These are phyloP conservation scores for Colistium nudipinnis DNA, from an alignment of 2,113 vertebrate genomes.

Conservation along the genomic window DNA sequence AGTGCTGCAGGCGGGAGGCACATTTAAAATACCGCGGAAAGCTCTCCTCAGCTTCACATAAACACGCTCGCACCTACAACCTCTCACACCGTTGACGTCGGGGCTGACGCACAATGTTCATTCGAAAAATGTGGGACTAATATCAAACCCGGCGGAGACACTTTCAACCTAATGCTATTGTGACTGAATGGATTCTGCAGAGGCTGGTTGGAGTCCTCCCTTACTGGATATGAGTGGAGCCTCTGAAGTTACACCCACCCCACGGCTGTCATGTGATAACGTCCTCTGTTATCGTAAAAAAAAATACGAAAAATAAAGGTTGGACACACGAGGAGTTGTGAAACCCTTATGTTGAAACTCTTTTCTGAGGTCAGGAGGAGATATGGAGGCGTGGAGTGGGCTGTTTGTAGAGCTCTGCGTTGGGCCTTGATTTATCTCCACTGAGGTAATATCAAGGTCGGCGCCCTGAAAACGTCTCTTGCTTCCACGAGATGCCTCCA, in stretches of 20 bases:
- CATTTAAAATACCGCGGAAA: constrained; percentile 39
- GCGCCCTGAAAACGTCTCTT: constrained; percentile 67
- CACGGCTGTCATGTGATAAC: constrained; percentile 15
- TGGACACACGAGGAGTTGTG: constrained; percentile 39
- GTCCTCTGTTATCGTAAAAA: constrained; percentile 8
- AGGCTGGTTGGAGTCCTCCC: constrained; percentile 20
- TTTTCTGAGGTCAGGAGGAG: constrained; percentile 9
- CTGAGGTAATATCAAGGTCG: constrained; percentile 67
- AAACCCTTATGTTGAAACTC: constrained; percentile 31
- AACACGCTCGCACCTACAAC: constrained; percentile 15
- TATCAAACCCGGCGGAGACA: not conserved
- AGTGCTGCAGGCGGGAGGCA: constrained; percentile 11
- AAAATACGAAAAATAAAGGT: constrained; percentile 18
- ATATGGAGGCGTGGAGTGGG: constrained; percentile 12
- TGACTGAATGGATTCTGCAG: not conserved
- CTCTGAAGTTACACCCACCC: not conserved
- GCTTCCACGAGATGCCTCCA: constrained; percentile 67
- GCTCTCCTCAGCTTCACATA: not conserved
- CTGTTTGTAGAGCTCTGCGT: constrained; percentile 50
- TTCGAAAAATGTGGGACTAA: not conserved
- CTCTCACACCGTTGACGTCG: constrained; percentile 8
- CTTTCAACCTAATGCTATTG: not conserved
- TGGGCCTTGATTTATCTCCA: constrained; percentile 67
- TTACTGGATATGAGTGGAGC: constrained; percentile 36
- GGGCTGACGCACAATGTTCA: constrained; percentile 11